Percentiles rank a stretch among this genome's conserved stretches.
phyloP scores from a whole-genome alignment of 1,140 invertebrate species.

The Yoshiicerus persimilis region DNA sequence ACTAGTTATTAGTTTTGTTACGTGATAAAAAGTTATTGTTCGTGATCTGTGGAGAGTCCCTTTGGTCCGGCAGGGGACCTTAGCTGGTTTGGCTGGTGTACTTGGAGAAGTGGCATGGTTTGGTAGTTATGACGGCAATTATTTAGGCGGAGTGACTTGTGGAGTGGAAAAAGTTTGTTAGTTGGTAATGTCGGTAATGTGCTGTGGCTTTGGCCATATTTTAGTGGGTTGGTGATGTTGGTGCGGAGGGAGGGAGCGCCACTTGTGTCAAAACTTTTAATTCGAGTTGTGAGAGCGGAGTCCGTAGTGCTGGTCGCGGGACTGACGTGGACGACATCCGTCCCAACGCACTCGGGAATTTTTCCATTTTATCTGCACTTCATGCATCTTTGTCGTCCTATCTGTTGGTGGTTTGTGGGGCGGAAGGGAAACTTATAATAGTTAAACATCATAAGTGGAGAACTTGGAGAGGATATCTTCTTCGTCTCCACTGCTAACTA shows the following conservation, averaged over 20 bases:
- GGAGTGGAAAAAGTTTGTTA: slow-evolving; percentile 8
- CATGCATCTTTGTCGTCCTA: not conserved
- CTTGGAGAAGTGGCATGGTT: not conserved
- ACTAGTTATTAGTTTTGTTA: no score
- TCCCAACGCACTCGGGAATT: not conserved
- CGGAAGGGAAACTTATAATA: not conserved
- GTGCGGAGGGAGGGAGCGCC: not conserved
- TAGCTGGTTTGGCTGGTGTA: not conserved
- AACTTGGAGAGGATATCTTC: not conserved
- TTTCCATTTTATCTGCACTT: not conserved
- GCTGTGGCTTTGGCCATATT: slow-evolving; percentile 11
- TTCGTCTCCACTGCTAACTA: not conserved
- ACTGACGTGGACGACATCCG: not conserved
- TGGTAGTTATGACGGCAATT: slow-evolving; percentile 1
- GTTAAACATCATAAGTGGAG: not conserved
- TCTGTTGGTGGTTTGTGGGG: not conserved
- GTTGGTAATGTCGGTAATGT: not conserved
- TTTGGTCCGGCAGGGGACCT: no score
- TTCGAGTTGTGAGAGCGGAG: not conserved
- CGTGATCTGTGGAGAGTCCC: no score
- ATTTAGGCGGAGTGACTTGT: not conserved
- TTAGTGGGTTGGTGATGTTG: not conserved
- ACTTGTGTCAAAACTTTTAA: slow-evolving; percentile 18
- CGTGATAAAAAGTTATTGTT: no score
- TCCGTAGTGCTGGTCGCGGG: not conserved